Evolutionary conservation across 1,140 invertebrate genomes (phyloP).

Genomic region (Callitettix versicolor): DNA sequence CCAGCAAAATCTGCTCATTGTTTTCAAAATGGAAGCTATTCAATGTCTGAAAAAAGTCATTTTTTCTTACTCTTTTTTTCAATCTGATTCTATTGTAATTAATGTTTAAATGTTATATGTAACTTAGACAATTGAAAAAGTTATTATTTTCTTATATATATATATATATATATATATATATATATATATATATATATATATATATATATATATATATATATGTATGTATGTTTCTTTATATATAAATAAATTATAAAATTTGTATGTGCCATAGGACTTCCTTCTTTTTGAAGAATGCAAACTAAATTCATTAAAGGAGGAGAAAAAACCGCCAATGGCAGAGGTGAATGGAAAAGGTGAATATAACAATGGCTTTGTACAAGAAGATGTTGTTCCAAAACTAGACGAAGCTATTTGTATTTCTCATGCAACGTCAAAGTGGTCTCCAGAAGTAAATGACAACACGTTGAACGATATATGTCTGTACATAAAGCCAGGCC

Average conservation of each 20-base stretch:
- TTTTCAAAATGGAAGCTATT: too few relatives aligned
- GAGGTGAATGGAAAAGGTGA: neutral
- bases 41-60: too few relatives aligned
- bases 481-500: constrained; percentile 44
- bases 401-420: constrained; percentile 23
- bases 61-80: too few relatives aligned
- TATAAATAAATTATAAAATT: neutral
- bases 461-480: constrained; percentile 50
- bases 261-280: neutral
- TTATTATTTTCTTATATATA: too few relatives aligned
- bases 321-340: neutral
- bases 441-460: constrained; percentile 44
- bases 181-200: too few relatives aligned
- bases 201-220: too few relatives aligned
- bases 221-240: neutral
- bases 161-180: too few relatives aligned
- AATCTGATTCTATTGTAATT: too few relatives aligned
- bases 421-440: constrained; percentile 44
- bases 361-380: neutral
- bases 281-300: constrained; percentile 35
- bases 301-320: constrained; percentile 34
- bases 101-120: too few relatives aligned
- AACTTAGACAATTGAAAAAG: too few relatives aligned
- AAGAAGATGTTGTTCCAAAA: neutral
- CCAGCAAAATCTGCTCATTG: too few relatives aligned